Conservation (phyloP, 2,888 invertebrate genomes). For the Hirtodrosophila confusa region DNA sequence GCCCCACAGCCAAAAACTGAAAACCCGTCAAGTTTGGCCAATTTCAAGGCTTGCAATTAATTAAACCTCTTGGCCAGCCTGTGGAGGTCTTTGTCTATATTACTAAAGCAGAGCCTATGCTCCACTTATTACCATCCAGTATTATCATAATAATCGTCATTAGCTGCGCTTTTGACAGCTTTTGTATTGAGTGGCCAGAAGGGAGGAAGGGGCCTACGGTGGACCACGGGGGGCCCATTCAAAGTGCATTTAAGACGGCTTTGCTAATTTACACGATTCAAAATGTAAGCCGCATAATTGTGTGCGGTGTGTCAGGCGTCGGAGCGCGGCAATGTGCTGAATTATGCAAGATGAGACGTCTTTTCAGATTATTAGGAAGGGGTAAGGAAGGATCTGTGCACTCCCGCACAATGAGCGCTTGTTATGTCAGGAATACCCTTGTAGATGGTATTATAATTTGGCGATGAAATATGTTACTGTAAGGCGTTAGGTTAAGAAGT, state of each 20-base stretch:
- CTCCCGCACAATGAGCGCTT: constrained; percentile 43
- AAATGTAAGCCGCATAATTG: constrained; percentile 45
- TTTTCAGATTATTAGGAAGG: constrained; percentile 29
- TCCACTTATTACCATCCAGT: constrained; percentile 13
- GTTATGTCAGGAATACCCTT: constrained; percentile 35
- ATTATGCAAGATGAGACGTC: constrained; percentile 14
- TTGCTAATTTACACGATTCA: constrained; percentile 68
- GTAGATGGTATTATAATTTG: not conserved
- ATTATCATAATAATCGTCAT: constrained; percentile 43
- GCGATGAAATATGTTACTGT: not conserved
- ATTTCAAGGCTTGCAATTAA: constrained; percentile 64
- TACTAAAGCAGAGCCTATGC: constrained; percentile 4
- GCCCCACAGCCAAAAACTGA: constrained; percentile 1
- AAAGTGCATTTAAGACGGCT: constrained; percentile 40
- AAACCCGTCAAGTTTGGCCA: constrained; percentile 32
- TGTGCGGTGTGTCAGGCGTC: constrained; percentile 1
- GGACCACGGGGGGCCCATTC: not conserved
- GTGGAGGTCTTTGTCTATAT: constrained; percentile 38
- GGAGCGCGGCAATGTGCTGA: not conserved
- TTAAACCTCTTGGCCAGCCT: constrained; percentile 29
- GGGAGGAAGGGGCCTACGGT: not conserved
- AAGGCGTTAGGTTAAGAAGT: too few species aligned
- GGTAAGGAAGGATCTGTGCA: constrained; percentile 13
- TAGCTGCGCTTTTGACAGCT: constrained; percentile 49
- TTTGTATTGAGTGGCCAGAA: constrained; percentile 12